Conservation (phyloP, 1,140 invertebrate genomes). For the Zaprionus lachaisei region DNA sequence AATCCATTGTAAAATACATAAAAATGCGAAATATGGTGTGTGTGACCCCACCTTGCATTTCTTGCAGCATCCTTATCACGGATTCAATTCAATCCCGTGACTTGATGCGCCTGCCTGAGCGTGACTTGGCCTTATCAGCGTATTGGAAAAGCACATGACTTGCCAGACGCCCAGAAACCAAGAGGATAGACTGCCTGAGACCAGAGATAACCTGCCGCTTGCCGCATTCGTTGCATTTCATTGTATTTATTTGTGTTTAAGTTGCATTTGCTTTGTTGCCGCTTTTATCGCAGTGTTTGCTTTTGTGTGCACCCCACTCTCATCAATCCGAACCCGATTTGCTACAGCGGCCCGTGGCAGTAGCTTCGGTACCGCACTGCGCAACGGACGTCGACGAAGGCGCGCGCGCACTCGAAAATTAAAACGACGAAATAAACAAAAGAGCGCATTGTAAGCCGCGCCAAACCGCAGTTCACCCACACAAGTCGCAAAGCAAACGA, state of each 20-base stretch:
- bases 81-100: conserved; percentile 66
- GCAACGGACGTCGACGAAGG: conserved; percentile 49
- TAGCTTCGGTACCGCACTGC: conserved; percentile 40
- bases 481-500: conserved; percentile 63
- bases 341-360: conserved; percentile 25
- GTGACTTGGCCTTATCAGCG: conserved; percentile 61
- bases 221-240: conserved; percentile 19
- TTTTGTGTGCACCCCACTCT: conserved; percentile 38
- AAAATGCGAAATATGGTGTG: not conserved
- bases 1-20: conserved; percentile 75
- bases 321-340: conserved; percentile 19
- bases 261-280: conserved; percentile 41
- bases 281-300: conserved; percentile 71
- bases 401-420: conserved; percentile 2
- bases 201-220: conserved; percentile 64
- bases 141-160: conserved; percentile 35
- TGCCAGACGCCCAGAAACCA: not conserved
- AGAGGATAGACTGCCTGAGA: not conserved
- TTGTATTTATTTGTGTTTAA: conserved; percentile 17
- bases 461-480: conserved; percentile 50
- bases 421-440: conserved; percentile 13
- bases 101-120: conserved; percentile 54
- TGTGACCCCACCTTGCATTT: conserved; percentile 12
- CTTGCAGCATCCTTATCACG: conserved; percentile 41
- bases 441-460: conserved; percentile 42